Conservation (phyloP, 1,140 invertebrate genomes). For the Diachasmimorpha longicaudata region DNA sequence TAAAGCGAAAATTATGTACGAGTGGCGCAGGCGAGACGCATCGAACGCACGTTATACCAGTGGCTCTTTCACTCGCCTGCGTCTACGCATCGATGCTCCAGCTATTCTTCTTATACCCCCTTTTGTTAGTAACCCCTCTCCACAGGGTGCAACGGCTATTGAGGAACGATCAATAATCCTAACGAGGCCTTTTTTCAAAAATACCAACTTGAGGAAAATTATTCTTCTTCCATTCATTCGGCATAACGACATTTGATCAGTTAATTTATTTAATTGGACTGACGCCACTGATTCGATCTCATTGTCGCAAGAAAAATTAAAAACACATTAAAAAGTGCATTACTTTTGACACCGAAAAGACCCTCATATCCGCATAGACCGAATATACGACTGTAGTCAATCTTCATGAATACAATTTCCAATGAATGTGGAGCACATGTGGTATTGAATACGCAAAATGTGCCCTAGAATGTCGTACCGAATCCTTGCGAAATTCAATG, state of each 20-base stretch:
- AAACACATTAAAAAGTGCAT: neutral
- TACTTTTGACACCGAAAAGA: neutral
- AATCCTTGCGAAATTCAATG: constrained; percentile 1
- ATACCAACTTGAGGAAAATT: neutral
- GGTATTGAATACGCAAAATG: neutral
- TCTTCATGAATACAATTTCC: neutral
- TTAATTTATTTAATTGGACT: neutral
- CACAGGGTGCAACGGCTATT: constrained; percentile 14
- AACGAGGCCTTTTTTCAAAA: neutral
- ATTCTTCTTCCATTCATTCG: neutral
- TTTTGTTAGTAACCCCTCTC: constrained; percentile 12
- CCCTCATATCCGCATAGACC: neutral
- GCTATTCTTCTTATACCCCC: constrained; percentile 3
- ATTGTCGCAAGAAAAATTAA: neutral
- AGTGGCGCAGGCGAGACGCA: neutral
- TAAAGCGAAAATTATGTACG: neutral
- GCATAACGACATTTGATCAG: neutral
- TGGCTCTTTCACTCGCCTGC: neutral
- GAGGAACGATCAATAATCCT: constrained; percentile 21
- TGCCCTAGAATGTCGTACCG: neutral
- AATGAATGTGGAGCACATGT: neutral
- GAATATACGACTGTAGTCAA: neutral
- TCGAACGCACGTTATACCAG: neutral
- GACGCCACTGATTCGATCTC: neutral
- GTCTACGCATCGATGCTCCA: neutral